A percentile compares a stretch with the other conserved stretches of the same genome.
These are phyloP conservation scores for Drosophila lacertosa DNA, from an alignment of 1,140 invertebrate genomes.

Conservation along the genomic window DNA sequence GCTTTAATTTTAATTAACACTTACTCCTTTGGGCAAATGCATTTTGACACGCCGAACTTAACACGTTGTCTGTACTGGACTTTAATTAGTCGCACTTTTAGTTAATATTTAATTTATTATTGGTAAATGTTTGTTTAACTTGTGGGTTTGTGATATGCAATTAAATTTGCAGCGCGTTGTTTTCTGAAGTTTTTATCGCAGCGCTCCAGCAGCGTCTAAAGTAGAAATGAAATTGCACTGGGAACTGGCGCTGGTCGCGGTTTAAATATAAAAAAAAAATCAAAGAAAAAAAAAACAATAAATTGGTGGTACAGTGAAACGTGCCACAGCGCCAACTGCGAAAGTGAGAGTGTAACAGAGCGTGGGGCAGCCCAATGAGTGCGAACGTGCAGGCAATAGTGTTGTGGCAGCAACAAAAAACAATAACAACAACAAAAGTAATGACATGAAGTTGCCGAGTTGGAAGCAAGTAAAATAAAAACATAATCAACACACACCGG, in stretches of 20 bases:
- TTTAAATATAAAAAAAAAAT: constrained; percentile 78
- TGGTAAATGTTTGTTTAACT: constrained; percentile 4
- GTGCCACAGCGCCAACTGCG: constrained; percentile 57
- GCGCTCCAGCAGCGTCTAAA: constrained; percentile 57
- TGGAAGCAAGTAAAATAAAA: constrained; percentile 69
- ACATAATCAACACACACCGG: constrained; percentile 67
- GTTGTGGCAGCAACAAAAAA: constrained; percentile 12
- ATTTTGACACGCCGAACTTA: constrained; percentile 49
- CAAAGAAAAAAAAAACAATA: constrained; percentile 69
- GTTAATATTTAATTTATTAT: constrained; percentile 21
- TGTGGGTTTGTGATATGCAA: neutral
- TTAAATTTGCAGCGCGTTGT: constrained; percentile 31
- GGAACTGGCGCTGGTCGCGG: constrained; percentile 46
- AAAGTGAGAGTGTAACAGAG: constrained; percentile 34
- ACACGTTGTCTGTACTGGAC: constrained; percentile 22
- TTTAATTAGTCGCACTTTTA: constrained; percentile 16
- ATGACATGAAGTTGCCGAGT: constrained; percentile 60
- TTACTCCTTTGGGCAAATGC: constrained; percentile 75
- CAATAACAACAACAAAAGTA: constrained; percentile 33
- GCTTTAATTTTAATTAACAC: constrained; percentile 62
- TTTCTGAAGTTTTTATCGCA: constrained; percentile 20
- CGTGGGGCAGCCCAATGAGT: neutral
- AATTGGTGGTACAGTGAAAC: constrained; percentile 63
- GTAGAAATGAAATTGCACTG: constrained; percentile 74
- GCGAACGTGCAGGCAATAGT: constrained; percentile 6